Base-by-base conservation (phyloP, 2,888 invertebrate genomes). In the Troides oblongomaculatus region DNA sequence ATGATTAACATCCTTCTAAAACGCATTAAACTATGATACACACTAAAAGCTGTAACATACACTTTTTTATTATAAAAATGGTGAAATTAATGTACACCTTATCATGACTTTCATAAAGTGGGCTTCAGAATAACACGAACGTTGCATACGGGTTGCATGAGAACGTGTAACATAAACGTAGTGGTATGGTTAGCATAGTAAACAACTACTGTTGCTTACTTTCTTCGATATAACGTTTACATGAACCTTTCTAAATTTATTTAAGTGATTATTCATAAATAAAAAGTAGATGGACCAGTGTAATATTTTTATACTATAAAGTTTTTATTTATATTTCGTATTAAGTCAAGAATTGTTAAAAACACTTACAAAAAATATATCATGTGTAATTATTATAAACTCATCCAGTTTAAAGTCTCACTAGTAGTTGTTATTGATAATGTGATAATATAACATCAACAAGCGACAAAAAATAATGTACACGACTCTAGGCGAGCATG, bases 21-120 rank as follows among this genome's bases (percentile, higher is more conserved):
- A 90, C 90, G 89, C 90, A 90, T 85, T 87, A 83, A 82, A 81
- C 83, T 86, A 82, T 83, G 84, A 83, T 84, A 83, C 86, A 87
- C 87, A 86, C 85, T 80, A 81, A 79, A 81, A 82, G 83, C 81
- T 81, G 78, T 81, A 80, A 53, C 53, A 53, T n/a, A 53, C n/a
- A 85, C 85, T 80, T 83, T 84, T 83, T 77, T 81, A 78, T 75
- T 73, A 81, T 73, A 78, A 74, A 79, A 74, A 73, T 73, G 71
- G 67, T 68, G 74, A 69, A 71, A 68, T 73, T 71, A 84, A 75
- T 83, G 75, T 81, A 71, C 76, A 81, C 83, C 81, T 80, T 88
- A 82, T 75, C 60, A 1, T 43, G 50, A 72, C 76, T 66, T 62
- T 30, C 21, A 74, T 85, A 89, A 76, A 82, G 84, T 81, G 62